Evolutionary conservation across 2,888 invertebrate genomes (phyloP), one percentile per base, ranked within the genome.

Genomic region (Leptopterna dolabrata): DNA sequence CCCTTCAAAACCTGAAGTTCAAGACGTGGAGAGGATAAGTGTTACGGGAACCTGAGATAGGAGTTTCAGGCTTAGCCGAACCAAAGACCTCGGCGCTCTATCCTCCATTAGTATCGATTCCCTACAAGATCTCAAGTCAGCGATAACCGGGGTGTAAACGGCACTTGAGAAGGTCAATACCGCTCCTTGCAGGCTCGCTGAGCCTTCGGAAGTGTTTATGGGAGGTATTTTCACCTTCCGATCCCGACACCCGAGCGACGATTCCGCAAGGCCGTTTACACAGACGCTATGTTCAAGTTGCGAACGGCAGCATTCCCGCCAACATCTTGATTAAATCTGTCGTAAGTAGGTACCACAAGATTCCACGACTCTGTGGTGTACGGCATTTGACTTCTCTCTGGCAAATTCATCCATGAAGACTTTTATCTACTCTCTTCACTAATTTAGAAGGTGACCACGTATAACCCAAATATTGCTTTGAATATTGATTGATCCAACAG

Each of bases 91-190:
- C 24, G 19, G 27, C 41, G 16, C 19, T 24, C 16, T 14, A 24
- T 24, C 63, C 55, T n/a, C 78, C 78, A 78, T 78, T 78, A 78
- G 78, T 78, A 78, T 78, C 78, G 78, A 78, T 78, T 78, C 19
- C 78, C 78, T 27, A 78, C 78, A 78, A 78, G 78, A 78, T 78
- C 78, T 45, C 78, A 78, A 78, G 78, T 78, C 78, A 78, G 78
- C 78, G 78, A 78, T 78, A 78, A 78, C 78, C 78, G 78, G 45
- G 78, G 78, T 78, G 78, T 45, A 78, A 78, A 78, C 41, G 78
- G 78, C 78, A 78, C 78, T 78, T 78, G 78, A 78, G 41, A 78
- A 78, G 78, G 78, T 78, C 78, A 78, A 78, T 78, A 78, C n/a
- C 78, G 78, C 78, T 78, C 78, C 78, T 78, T 45, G 45, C 45